phyloP scores from a whole-genome alignment of 2,888 invertebrate genomes.

The Drosophila pegasa region DNA sequence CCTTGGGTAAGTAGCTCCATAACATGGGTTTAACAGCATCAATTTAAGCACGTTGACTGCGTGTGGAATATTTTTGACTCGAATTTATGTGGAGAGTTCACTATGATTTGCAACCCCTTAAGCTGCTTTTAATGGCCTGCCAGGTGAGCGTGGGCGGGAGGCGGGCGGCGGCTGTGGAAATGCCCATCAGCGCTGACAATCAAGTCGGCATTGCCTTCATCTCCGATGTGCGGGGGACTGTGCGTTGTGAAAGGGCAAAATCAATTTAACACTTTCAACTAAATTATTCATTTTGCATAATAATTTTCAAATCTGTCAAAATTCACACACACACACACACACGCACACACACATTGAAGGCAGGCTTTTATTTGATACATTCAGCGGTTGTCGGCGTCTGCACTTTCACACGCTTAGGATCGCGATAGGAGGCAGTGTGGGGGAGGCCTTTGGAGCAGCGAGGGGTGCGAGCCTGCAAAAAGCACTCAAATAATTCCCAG shows the following conservation, averaged over 20 bases:
- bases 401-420: conserved; percentile 75
- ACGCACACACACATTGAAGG: conserved; percentile 35
- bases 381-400: conserved; percentile 70
- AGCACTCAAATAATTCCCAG: conserved; percentile 81
- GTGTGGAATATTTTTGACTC: conserved; percentile 24
- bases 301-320: conserved; percentile 83
- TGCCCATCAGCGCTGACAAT: conserved; percentile 56
- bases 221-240: conserved; percentile 32
- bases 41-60: conserved; percentile 14
- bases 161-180: conserved; percentile 22
- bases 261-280: conserved; percentile 83
- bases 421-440: conserved; percentile 35
- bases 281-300: conserved; percentile 83
- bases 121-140: conserved; percentile 58
- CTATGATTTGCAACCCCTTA: conserved; percentile 35
- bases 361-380: conserved; percentile 64
- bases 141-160: conserved; percentile 32
- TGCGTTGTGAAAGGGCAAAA: conserved; percentile 74
- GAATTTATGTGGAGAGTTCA: conserved; percentile 30
- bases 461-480: conserved; percentile 47
- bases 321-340: conserved; percentile 55
- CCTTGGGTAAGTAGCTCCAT: conserved; percentile 17
- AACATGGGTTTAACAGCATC: conserved; percentile 27
- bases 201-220: conserved; percentile 57
- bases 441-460: not conserved